A percentile compares a stretch with the other conserved stretches of the same genome.
Conservation (phyloP, 2,888 invertebrate genomes). For the Mantis religiosa region DNA sequence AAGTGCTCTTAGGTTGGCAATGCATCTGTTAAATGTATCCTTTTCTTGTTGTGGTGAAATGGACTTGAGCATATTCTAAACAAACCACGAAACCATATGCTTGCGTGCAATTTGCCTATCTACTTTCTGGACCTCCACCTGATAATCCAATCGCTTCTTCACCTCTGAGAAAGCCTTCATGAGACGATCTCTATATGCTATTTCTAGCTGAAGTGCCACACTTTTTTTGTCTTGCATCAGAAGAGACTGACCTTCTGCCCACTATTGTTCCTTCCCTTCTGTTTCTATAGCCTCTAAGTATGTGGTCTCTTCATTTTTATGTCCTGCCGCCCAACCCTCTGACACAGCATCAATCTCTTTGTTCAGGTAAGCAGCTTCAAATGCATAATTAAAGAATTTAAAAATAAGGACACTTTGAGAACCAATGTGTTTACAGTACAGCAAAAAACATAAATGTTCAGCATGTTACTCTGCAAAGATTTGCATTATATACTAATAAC, state of each 20-base stretch:
- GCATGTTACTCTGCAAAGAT: too few relatives aligned
- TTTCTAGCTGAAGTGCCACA: slow-evolving; percentile 88
- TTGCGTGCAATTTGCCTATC: slow-evolving; percentile 84
- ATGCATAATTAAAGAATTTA: too few relatives aligned
- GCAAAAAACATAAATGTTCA: too few relatives aligned
- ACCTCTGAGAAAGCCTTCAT: slow-evolving; percentile 57
- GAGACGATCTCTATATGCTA: slow-evolving; percentile 72
- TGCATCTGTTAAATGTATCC: slow-evolving; percentile 82
- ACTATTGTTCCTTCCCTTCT: slow-evolving; percentile 74
- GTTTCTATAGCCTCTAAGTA: slow-evolving; percentile 56
- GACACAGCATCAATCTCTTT: slow-evolving; percentile 71
- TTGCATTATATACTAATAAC: too few relatives aligned
- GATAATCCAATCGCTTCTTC: slow-evolving; percentile 86
- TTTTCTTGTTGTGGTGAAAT: slow-evolving; percentile 95
- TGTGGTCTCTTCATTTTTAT: slow-evolving; percentile 49
- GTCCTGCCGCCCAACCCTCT: slow-evolving; percentile 53
- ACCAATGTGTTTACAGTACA: too few relatives aligned
- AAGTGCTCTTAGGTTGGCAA: slow-evolving; percentile 74
- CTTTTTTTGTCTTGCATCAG: slow-evolving; percentile 84
- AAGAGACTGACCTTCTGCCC: slow-evolving; percentile 71
- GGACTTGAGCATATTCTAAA: slow-evolving; percentile 75
- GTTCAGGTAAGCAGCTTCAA: too few relatives aligned
- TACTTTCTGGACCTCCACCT: slow-evolving; percentile 77
- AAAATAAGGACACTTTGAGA: too few relatives aligned
- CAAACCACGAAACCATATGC: slow-evolving; percentile 93